Evolutionary conservation across 2,797 vertebrate species (phyloP).

Genomic region (Peromyscus aztecus): DNA sequence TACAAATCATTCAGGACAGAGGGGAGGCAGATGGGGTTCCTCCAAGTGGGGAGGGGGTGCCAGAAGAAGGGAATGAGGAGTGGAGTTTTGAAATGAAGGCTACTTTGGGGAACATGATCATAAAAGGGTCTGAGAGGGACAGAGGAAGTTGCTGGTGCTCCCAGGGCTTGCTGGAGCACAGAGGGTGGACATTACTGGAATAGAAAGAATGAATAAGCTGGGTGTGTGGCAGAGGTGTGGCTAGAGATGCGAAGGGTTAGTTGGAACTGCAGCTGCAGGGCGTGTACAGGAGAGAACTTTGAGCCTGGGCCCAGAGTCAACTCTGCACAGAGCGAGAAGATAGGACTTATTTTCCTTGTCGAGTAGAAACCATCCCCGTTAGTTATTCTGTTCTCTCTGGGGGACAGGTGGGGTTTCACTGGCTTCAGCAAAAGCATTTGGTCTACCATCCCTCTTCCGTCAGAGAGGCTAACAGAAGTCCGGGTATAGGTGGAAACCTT

Average conservation of each 20-base stretch:
- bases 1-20: background rate
- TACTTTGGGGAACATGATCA: background rate
- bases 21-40: background rate
- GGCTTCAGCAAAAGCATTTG: background rate
- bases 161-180: background rate
- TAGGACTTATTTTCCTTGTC: background rate
- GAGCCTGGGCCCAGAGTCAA: constrained; percentile 29
- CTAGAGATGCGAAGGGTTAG: background rate
- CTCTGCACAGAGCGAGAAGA: background rate
- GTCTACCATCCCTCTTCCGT: background rate
- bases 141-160: background rate
- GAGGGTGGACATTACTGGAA: background rate
- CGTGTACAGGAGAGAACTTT: background rate
- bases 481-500: background rate
- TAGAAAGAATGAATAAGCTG: background rate
- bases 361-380: background rate
- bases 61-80: background rate
- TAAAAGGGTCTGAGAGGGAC: background rate
- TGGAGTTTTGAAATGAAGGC: background rate
- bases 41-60: background rate
- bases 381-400: background rate
- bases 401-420: background rate
- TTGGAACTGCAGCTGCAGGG: background rate
- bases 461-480: background rate
- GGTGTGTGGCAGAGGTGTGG: constrained; percentile 36